Percentiles rank a stretch among this genome's conserved stretches.
Conservation (phyloP, 2,888 invertebrate genomes). For the Morinoia aosen region DNA sequence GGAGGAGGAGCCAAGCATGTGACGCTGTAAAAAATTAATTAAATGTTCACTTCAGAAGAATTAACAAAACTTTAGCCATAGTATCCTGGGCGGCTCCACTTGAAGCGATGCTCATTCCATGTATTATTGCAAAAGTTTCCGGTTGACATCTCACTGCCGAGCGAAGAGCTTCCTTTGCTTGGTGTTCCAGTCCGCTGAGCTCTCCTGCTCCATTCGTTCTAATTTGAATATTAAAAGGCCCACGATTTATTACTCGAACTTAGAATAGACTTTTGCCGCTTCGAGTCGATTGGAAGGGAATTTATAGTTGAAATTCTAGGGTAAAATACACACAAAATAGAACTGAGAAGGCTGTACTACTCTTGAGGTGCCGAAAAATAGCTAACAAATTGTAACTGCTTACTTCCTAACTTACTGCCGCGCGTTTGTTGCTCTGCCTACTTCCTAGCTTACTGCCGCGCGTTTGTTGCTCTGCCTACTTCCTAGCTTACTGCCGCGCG, state of each 20-base stretch:
- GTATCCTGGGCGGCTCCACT: background rate
- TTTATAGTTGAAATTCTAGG: constrained; percentile 6
- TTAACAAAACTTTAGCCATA: background rate
- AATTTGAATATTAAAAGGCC: constrained; percentile 53
- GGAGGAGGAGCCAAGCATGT: background rate
- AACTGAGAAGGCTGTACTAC: background rate
- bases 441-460: background rate
- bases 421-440: background rate
- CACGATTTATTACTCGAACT: constrained; percentile 51
- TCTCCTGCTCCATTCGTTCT: constrained; percentile 39
- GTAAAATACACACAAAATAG: constrained; percentile 40
- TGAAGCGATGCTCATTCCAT: constrained; percentile 5
- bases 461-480: background rate
- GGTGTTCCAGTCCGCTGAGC: constrained; percentile 40
- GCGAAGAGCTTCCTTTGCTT: constrained; percentile 15
- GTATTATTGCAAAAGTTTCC: constrained; percentile 46
- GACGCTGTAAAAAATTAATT: background rate
- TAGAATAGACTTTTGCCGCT: constrained; percentile 49
- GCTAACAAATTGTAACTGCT: background rate
- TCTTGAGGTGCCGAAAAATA: background rate
- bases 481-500: background rate
- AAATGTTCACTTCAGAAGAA: background rate
- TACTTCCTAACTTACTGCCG: background rate
- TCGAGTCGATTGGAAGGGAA: constrained; percentile 48
- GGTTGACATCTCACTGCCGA: constrained; percentile 29